Percentiles rank a stretch among this genome's conserved stretches.
Evolutionary conservation across 92 coral and sea anemone genomes (phyloP).

Genomic region (Phenganax marumi): DNA sequence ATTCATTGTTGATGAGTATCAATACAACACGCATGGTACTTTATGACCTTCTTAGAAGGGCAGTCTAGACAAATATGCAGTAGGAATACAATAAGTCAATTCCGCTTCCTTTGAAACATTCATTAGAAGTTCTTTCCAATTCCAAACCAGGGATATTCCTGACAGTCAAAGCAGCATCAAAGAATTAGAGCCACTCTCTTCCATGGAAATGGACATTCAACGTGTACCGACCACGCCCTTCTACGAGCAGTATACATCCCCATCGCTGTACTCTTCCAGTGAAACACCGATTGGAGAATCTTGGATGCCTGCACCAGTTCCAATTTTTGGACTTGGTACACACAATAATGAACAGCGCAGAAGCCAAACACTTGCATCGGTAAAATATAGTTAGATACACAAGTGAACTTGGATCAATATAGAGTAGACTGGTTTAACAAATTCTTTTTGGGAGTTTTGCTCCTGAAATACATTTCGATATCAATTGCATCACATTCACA

Average conservation of each 20-base stretch:
- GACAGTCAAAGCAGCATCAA: not conserved
- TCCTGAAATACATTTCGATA: too few species aligned
- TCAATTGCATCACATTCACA: too few species aligned
- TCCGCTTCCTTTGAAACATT: not conserved
- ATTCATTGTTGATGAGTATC: too few species aligned
- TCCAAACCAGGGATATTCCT: not conserved
- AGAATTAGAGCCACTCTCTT: not conserved
- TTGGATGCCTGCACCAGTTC: not conserved
- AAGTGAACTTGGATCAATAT: not conserved
- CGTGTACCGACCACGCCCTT: conserved; percentile 40
- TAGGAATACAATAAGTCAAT: not conserved
- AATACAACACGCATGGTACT: too few species aligned
- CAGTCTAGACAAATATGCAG: too few species aligned
- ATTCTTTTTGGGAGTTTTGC: not conserved
- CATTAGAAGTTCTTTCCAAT: not conserved
- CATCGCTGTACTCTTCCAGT: conserved; percentile 22
- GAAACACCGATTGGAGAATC: conserved; percentile 10
- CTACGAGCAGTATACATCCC: conserved; percentile 18
- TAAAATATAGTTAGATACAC: not conserved
- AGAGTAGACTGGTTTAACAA: not conserved
- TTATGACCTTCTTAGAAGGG: too few species aligned
- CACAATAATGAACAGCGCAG: not conserved
- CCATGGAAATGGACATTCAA: conserved; percentile 21
- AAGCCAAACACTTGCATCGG: conserved; percentile 2
- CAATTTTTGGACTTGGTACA: not conserved